Conservation (phyloP, 2,113 vertebrate genomes). For the Osmerus eperlanus region DNA sequence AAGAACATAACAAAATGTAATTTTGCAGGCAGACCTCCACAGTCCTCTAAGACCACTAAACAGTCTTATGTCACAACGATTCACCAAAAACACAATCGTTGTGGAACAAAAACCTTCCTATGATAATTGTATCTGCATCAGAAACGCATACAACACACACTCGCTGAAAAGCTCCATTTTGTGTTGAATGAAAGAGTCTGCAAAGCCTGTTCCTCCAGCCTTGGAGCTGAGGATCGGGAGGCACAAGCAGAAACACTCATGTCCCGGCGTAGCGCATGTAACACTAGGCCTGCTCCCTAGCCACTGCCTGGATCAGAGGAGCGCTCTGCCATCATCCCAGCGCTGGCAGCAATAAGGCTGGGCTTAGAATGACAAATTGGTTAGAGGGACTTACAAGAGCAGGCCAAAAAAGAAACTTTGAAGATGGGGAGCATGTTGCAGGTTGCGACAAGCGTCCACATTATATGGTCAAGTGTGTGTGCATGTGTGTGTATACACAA, state of each 20-base stretch:
- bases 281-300: slow-evolving; percentile 76
- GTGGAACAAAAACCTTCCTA: slow-evolving; percentile 41
- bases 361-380: slow-evolving; percentile 79
- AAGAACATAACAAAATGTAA: neutral
- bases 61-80: slow-evolving; percentile 41
- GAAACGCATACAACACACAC: slow-evolving; percentile 28
- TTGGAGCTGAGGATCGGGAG: slow-evolving; percentile 67
- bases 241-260: slow-evolving; percentile 58
- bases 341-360: slow-evolving; percentile 64
- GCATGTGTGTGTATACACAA: slow-evolving; percentile 3
- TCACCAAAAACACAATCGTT: slow-evolving; percentile 39
- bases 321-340: slow-evolving; percentile 71
- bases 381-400: slow-evolving; percentile 66
- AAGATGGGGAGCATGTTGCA: slow-evolving; percentile 60
- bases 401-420: slow-evolving; percentile 71
- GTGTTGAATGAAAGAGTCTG: slow-evolving; percentile 67
- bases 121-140: slow-evolving; percentile 50
- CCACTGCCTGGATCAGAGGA: slow-evolving; percentile 74
- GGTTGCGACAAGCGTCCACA: slow-evolving; percentile 60
- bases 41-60: slow-evolving; percentile 40
- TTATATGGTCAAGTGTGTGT: slow-evolving; percentile 69
- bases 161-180: slow-evolving; percentile 64
- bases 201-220: slow-evolving; percentile 68
- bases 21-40: slow-evolving; percentile 38
- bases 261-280: slow-evolving; percentile 68